These are phyloP conservation scores for Chiloscyllium punctatum DNA, from an alignment of 2,797 vertebrate genomes.

Conservation along the genomic window DNA sequence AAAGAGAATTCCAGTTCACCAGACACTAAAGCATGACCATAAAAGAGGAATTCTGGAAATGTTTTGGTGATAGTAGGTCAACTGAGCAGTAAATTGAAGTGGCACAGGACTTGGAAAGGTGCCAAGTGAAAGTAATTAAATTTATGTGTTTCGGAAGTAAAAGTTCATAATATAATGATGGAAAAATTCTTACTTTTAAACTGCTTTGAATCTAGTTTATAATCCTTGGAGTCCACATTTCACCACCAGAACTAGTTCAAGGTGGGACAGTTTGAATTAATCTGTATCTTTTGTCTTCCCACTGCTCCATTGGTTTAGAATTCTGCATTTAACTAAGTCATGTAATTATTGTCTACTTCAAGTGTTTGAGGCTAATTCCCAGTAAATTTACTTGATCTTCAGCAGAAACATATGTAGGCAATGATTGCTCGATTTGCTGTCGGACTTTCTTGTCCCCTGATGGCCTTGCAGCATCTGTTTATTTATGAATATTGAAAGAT, in stretches of 20 bases:
- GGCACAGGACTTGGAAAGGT: too few species aligned
- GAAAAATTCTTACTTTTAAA: background rate
- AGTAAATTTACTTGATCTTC: background rate
- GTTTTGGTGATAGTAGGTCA: background rate
- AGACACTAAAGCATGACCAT: background rate
- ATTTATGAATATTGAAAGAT: background rate
- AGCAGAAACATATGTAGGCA: background rate
- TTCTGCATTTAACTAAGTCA: background rate
- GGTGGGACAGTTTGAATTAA: background rate
- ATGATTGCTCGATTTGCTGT: background rate
- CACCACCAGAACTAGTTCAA: background rate
- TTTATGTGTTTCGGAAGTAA: background rate
- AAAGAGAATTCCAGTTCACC: background rate
- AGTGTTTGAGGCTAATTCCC: background rate
- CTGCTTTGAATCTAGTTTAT: background rate
- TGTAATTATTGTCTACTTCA: background rate
- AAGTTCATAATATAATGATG: background rate
- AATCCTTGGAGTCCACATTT: background rate
- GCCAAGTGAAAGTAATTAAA: background rate
- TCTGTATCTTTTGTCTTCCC: background rate
- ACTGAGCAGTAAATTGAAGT: background rate
- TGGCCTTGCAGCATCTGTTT: conserved; percentile 4
- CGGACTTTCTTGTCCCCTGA: background rate
- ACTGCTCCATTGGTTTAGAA: background rate
- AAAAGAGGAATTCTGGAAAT: background rate